These are phyloP conservation scores for Sacculina carcini DNA, from an alignment of 2,888 invertebrate genomes.

Conservation along the genomic window DNA sequence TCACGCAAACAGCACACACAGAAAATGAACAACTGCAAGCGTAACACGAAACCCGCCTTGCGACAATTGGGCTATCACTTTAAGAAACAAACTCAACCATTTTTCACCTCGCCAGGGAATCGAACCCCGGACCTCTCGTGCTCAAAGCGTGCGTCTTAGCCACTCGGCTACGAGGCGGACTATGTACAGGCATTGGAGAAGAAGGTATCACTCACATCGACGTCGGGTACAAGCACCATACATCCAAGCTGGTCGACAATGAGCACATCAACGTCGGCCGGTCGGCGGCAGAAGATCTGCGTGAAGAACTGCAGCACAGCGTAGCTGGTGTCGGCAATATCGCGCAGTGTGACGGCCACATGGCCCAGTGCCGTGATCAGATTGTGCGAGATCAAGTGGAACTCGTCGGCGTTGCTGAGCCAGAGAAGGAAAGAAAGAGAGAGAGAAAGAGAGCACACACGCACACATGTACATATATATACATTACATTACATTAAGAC, in stretches of 20 bases:
- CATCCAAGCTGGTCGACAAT: slow-evolving; percentile 94
- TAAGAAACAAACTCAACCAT: too few relatives aligned
- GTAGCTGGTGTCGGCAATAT: slow-evolving; percentile 76
- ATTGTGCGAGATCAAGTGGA: slow-evolving; percentile 75
- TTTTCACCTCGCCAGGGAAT: background rate
- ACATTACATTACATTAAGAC: too few relatives aligned
- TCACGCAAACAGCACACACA: too few relatives aligned
- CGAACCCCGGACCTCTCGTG: background rate
- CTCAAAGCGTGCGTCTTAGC: too few relatives aligned
- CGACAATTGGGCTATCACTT: too few relatives aligned
- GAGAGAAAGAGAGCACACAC: background rate
- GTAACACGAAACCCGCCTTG: too few relatives aligned
- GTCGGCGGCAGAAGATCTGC: slow-evolving; percentile 73
- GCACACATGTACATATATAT: background rate
- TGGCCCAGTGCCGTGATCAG: slow-evolving; percentile 93
- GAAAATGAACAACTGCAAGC: too few relatives aligned
- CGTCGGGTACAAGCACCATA: slow-evolving; percentile 86
- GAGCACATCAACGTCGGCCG: slow-evolving; percentile 66
- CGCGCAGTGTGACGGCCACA: slow-evolving; percentile 77
- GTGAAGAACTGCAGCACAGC: slow-evolving; percentile 90
- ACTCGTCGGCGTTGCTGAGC: slow-evolving; percentile 45
- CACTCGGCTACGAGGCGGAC: too few relatives aligned
- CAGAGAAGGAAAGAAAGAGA: slow-evolving; percentile 11
- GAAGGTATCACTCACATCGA: slow-evolving; percentile 32
- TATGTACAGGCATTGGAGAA: background rate